Base-by-base conservation (phyloP, 1,140 invertebrate species). In the Coenobita brevimanus region DNA sequence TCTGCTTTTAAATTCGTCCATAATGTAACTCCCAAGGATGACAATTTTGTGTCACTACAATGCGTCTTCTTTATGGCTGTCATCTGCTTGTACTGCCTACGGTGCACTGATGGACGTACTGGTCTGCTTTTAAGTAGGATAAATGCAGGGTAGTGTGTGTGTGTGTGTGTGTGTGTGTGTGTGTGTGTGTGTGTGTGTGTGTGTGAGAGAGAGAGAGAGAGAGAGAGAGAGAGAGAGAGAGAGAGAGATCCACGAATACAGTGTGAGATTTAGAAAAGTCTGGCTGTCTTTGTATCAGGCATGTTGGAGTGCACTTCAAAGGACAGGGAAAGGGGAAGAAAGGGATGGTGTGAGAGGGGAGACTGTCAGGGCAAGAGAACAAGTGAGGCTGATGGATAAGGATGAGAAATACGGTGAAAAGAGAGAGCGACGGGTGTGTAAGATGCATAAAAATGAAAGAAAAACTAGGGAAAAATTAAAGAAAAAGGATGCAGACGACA, bases 171-270 rank as follows among this genome's bases (percentile, higher is more conserved):
- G 36, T 36, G 27, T 71, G 27, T 3, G 27, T 21, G 6, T 38
- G 36, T 3, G 73, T 76, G 38, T 76, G 38, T 46, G 73, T 76
- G 38, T 76, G 73, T 46, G 73, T 21, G 17, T 46, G 36, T 76
- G 73, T 76, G 38, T 21, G 38, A 38, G 27, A 33, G 24, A 15
- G 38, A 38, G 33, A 73, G 69, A 38, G 38, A 38, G 27, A 73
- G 2, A 73, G 38, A 38, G 69, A 79, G 24, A 30, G 46, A 2
- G 6, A 41, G 76, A 79, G 10, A 27, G 76, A 30, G 46, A 50
- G 46, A 79, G 1, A 79, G 38, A 79, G 41, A 79, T 10, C 8
- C 21, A 69, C 13, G 30, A 27, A 69, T n/a, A 24, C 10, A 24
- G 64, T 24, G 64, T 8, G 64, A 24, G 24, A 69, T n/a, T 24